phyloP scores from a whole-genome alignment of 2,888 invertebrate species.

The Hesperia comma region DNA sequence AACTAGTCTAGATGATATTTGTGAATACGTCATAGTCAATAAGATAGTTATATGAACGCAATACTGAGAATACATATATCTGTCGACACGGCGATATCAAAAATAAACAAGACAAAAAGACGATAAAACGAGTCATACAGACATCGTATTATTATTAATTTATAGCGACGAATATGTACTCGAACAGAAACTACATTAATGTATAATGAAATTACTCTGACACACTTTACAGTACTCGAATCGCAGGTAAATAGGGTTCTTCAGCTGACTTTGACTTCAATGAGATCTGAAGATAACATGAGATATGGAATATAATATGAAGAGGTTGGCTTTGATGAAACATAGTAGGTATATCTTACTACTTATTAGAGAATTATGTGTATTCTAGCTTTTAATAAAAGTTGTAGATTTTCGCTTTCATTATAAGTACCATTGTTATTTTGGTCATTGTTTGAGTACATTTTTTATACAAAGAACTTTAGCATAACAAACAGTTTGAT shows the following conservation, averaged over 20 bases:
- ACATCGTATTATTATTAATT: constrained; percentile 67
- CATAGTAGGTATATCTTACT: not conserved
- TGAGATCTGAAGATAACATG: constrained; percentile 45
- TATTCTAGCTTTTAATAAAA: not conserved
- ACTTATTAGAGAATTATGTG: not conserved
- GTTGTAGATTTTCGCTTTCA: too few species aligned
- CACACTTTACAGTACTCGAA: constrained; percentile 55
- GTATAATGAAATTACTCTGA: constrained; percentile 46
- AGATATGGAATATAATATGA: constrained; percentile 13
- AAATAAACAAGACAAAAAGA: constrained; percentile 61
- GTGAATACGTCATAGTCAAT: constrained; percentile 38
- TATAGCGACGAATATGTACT: constrained; percentile 60
- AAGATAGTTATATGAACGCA: constrained; percentile 41
- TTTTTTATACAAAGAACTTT: too few species aligned
- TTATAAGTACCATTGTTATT: too few species aligned
- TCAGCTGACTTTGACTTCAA: constrained; percentile 41
- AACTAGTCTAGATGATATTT: constrained; percentile 58
- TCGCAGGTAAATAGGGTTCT: constrained; percentile 46
- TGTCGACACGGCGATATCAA: constrained; percentile 58
- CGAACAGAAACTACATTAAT: constrained; percentile 61
- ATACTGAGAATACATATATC: constrained; percentile 46
- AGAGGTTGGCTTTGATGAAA: not conserved
- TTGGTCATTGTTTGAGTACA: too few species aligned
- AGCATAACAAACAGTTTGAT: too few species aligned
- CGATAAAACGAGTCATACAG: constrained; percentile 62